Percentiles rank a stretch among this genome's conserved stretches.
Conservation (phyloP, 2,888 invertebrate genomes). For the Caenorhabditis zanzibari region DNA sequence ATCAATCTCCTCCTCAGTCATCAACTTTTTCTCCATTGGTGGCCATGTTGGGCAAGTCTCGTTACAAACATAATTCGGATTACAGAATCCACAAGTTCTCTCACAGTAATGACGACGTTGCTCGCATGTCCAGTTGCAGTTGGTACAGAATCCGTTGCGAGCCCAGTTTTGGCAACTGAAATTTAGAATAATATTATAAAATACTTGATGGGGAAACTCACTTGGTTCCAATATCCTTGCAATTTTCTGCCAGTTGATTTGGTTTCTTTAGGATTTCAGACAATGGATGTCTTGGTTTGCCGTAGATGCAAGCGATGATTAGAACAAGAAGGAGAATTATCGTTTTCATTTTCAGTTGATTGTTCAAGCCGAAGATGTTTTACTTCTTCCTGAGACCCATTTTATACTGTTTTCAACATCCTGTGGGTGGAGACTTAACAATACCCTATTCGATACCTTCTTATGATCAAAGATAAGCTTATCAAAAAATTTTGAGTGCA, state of each 20-base stretch:
- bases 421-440: no score
- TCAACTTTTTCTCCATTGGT: background rate
- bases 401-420: no score
- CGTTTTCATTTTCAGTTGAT: conserved; percentile 3
- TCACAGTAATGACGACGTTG: conserved; percentile 45
- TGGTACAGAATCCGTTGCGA: conserved; percentile 46
- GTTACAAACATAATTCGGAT: no score
- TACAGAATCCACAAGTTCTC: conserved; percentile 53
- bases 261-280: background rate
- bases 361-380: background rate
- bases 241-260: conserved; percentile 9
- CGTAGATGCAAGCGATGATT: background rate
- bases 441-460: no score
- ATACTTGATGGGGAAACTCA: no score
- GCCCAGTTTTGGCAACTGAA: no score
- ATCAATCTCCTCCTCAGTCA: conserved; percentile 9
- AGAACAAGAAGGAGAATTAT: background rate
- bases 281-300: conserved; percentile 19
- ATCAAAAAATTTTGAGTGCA: no score
- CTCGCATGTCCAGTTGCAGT: conserved; percentile 42
- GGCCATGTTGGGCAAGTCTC: conserved; percentile 20
- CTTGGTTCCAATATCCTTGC: no score
- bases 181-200: no score
- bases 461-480: no score
- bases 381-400: no score